phyloP scores from a whole-genome alignment of 2,113 vertebrate species.

The Aix galericulata region DNA sequence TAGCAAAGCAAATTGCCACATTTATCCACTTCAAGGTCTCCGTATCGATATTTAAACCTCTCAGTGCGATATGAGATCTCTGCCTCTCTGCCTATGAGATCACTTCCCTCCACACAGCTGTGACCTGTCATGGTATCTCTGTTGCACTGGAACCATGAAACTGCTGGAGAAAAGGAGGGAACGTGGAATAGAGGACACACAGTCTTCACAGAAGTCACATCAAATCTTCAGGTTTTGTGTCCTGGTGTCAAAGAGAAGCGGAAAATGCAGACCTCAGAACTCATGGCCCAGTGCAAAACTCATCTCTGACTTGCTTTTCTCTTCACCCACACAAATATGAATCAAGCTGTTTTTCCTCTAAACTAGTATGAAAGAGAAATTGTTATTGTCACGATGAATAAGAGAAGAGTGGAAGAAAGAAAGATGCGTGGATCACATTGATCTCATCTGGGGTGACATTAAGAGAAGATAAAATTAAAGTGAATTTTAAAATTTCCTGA shows the following conservation, averaged over 20 bases:
- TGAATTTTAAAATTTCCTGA: background rate
- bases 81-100: background rate
- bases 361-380: background rate
- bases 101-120: background rate
- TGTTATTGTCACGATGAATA: conserved; percentile 46
- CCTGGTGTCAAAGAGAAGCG: background rate
- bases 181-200: background rate
- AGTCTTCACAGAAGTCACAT: background rate
- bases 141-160: background rate
- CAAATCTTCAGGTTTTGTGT: background rate
- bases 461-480: background rate
- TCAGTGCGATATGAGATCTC: conserved; percentile 29
- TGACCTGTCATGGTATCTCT: background rate
- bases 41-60: conserved; percentile 50
- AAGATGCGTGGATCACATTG: background rate
- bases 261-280: background rate
- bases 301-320: background rate
- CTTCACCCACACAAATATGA: background rate
- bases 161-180: background rate
- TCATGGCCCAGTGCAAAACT: background rate
- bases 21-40: conserved; percentile 49
- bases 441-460: background rate
- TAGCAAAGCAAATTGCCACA: conserved; percentile 35
- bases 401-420: conserved; percentile 6
- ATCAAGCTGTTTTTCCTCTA: conserved; percentile 31